Conservation (phyloP, 1,140 invertebrate genomes). For the Matsumurasca onukii region DNA sequence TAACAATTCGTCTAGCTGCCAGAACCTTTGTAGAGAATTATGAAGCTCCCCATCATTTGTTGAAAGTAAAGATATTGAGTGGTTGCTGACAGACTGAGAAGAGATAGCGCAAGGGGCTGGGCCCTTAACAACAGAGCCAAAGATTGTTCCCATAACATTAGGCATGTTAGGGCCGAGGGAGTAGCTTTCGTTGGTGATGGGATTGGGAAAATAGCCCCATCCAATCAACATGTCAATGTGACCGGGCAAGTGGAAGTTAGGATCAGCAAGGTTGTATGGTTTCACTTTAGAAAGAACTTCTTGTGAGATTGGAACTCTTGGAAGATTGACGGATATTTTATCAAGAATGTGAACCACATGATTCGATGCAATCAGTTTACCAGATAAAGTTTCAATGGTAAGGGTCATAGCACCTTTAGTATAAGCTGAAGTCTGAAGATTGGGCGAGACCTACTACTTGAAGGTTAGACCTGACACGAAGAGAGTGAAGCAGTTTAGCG, state of each 20-base stretch:
- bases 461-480: neutral
- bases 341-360: neutral
- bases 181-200: neutral
- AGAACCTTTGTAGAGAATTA: neutral
- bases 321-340: neutral
- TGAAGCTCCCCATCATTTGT: neutral
- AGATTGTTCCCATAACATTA: neutral
- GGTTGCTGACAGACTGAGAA: neutral
- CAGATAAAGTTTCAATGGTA: neutral
- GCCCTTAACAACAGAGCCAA: conserved; percentile 9
- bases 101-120: neutral
- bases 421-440: neutral
- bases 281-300: conserved; percentile 2
- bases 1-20: neutral
- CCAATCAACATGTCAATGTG: neutral
- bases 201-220: neutral
- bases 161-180: conserved; percentile 1
- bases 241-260: neutral
- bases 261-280: neutral
- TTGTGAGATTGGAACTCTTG: neutral
- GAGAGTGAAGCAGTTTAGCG: neutral
- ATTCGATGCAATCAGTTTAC: neutral
- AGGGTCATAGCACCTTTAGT: neutral
- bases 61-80: neutral
- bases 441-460: neutral